A percentile compares a stretch with the other conserved stretches of the same genome.
phyloP scores from a whole-genome alignment of 2,113 vertebrate genomes.

The Onychorhynchus coronatus region DNA sequence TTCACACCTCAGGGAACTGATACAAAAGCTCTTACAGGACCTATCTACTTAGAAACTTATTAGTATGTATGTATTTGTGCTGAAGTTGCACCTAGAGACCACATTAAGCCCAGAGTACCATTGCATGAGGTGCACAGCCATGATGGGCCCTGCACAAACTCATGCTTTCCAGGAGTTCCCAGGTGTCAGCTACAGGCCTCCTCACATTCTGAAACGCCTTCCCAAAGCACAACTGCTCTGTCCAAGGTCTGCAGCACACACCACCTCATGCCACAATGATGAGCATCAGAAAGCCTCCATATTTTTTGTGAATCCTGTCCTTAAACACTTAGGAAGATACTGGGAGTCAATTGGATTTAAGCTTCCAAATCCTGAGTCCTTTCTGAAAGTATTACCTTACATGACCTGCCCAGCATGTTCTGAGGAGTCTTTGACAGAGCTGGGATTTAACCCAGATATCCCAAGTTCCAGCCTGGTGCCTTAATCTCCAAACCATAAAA shows the following conservation, averaged over 20 bases:
- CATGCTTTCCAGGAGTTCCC: not conserved
- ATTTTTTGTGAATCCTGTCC: not conserved
- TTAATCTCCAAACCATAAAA: slow-evolving; percentile 18
- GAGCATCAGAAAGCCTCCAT: not conserved
- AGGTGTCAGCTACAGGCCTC: not conserved
- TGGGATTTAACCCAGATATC: slow-evolving; percentile 18
- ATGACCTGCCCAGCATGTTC: not conserved
- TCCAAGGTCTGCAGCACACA: not conserved
- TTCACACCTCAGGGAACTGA: not conserved
- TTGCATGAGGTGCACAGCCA: not conserved
- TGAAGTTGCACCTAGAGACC: not conserved
- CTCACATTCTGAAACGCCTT: not conserved
- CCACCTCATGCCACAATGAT: not conserved
- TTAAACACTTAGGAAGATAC: slow-evolving; percentile 21
- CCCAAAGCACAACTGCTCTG: not conserved
- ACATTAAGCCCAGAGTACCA: not conserved
- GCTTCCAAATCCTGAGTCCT: not conserved
- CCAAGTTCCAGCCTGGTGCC: not conserved
- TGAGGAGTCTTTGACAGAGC: slow-evolving; percentile 10
- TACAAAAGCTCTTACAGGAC: not conserved
- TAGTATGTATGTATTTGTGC: not conserved
- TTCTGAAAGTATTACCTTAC: slow-evolving; percentile 18
- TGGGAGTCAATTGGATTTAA: slow-evolving; percentile 31
- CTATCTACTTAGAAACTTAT: not conserved
- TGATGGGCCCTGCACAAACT: not conserved